A percentile compares a stretch with the other conserved stretches of the same genome.
Evolutionary conservation across 2,888 invertebrate species (phyloP).

Genomic region (Harpalus rufipes): DNA sequence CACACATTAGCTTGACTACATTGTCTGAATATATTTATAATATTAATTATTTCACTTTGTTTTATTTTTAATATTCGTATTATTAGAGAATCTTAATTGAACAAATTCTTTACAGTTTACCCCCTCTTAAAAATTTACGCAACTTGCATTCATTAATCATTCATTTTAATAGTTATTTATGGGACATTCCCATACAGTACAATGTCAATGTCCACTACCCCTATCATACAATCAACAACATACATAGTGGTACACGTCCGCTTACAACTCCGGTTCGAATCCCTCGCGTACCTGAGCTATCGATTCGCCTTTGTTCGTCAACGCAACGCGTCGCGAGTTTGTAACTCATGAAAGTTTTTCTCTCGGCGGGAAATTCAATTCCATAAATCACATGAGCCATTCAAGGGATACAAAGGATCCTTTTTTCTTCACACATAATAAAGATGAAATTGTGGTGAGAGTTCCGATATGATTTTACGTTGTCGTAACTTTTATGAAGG

Average conservation of each 20-base stretch:
- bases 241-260: neutral
- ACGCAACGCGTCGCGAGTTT: constrained; percentile 43
- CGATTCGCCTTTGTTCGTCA: constrained; percentile 41
- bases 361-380: constrained; percentile 50
- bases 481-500: constrained; percentile 56
- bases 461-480: constrained; percentile 59
- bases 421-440: constrained; percentile 61
- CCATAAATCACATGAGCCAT: constrained; percentile 58
- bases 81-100: too few species aligned
- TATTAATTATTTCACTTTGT: too few species aligned
- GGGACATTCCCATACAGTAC: neutral
- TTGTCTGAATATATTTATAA: too few species aligned
- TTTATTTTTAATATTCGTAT: too few species aligned
- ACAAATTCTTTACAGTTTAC: too few species aligned
- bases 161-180: neutral
- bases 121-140: neutral
- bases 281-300: constrained; percentile 34
- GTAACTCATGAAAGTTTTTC: constrained; percentile 48
- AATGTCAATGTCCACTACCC: neutral
- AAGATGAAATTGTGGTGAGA: constrained; percentile 64
- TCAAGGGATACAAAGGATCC: constrained; percentile 56
- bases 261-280: constrained; percentile 26
- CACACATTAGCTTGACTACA: too few species aligned
- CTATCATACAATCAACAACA: neutral
- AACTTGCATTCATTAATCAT: neutral